Evolutionary conservation across 2,888 invertebrate species (phyloP).

Genomic region (Stenodera caucasica): DNA sequence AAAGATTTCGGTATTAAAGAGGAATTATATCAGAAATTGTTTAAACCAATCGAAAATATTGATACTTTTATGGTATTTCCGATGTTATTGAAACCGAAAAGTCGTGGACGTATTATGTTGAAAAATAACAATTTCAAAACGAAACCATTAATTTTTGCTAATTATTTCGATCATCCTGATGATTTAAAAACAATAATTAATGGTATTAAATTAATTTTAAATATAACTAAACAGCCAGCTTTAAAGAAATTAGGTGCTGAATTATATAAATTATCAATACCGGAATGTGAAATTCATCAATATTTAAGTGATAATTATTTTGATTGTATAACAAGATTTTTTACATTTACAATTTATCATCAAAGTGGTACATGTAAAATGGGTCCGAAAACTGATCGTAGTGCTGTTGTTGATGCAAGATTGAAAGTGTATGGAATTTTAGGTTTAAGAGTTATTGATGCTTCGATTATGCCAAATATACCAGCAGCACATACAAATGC

Average conservation of each 20-base stretch:
- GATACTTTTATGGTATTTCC: conserved; percentile 60
- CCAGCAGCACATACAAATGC: conserved; percentile 57
- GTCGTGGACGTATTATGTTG: conserved; percentile 65
- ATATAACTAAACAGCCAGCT: conserved; percentile 63
- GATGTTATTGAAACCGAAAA: conserved; percentile 65
- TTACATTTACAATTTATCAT: conserved; percentile 72
- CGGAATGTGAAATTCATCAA: conserved; percentile 59
- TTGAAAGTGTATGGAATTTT: conserved; percentile 66
- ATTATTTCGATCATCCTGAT: conserved; percentile 65
- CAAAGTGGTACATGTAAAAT: conserved; percentile 72
- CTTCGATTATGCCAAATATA: conserved; percentile 68
- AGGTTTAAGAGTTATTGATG: conserved; percentile 67
- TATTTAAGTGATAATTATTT: conserved; percentile 70
- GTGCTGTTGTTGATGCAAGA: conserved; percentile 68
- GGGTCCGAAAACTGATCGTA: conserved; percentile 64
- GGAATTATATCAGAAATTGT: too few species aligned
- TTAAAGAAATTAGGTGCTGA: conserved; percentile 62
- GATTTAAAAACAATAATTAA: conserved; percentile 66
- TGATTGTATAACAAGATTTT: conserved; percentile 65
- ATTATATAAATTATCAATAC: conserved; percentile 61
- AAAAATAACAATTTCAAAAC: conserved; percentile 71
- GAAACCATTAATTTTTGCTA: conserved; percentile 72
- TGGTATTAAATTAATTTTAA: conserved; percentile 62
- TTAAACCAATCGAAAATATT: conserved; percentile 56
- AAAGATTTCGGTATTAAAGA: too few species aligned